Base-by-base conservation (phyloP, 2,888 invertebrate genomes). In the Agriotes lineatus region DNA sequence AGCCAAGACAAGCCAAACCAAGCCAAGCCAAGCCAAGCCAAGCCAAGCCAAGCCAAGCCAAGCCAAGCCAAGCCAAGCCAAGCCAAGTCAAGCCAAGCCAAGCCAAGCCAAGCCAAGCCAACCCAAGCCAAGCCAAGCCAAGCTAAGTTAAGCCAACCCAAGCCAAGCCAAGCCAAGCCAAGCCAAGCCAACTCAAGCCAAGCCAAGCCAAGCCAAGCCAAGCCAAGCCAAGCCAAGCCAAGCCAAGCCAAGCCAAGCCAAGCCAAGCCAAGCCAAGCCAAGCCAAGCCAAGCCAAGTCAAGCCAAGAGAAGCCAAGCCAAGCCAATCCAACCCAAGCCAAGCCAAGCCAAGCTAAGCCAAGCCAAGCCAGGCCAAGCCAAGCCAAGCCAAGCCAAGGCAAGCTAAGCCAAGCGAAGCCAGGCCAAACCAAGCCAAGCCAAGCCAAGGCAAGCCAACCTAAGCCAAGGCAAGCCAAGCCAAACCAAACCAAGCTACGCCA, bases 81-180 rank as follows among this genome's bases (percentile, higher is more conserved):
- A 25, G 25, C 7, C 25, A n/a, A 37, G 35, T 25, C 25, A 25
- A 25, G 25, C 7, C 25, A 25, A 25, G 25, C 7, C 25, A 25
- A 25, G 25, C 7, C 25, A 25, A 25, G 25, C 7, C 25, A 25
- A 25, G 25, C 7, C 25, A 25, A 25, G 25, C 7, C 25, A 25
- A 25, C 4, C n/a, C 35, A n/a, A 37, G n/a, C n/a, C 35, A n/a
- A 37, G 35, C n/a, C 35, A n/a, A 37, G 35, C n/a, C 35, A n/a
- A 37, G 35, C n/a, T 10, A 37, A 37, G 35, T 37, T n/a, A n/a
- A 37, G 35, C n/a, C 35, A 37, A 37, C 9, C n/a, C n/a, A n/a
- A 37, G 35, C n/a, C 35, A n/a, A 37, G 35, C n/a, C 35, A 37
- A 37, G 35, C n/a, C 35, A 37, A 37, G 35, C n/a, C 35, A n/a